Evolutionary conservation across 2,888 invertebrate species (phyloP), one percentile per base, ranked within the genome.

Genomic region (Drosophila affinis): DNA sequence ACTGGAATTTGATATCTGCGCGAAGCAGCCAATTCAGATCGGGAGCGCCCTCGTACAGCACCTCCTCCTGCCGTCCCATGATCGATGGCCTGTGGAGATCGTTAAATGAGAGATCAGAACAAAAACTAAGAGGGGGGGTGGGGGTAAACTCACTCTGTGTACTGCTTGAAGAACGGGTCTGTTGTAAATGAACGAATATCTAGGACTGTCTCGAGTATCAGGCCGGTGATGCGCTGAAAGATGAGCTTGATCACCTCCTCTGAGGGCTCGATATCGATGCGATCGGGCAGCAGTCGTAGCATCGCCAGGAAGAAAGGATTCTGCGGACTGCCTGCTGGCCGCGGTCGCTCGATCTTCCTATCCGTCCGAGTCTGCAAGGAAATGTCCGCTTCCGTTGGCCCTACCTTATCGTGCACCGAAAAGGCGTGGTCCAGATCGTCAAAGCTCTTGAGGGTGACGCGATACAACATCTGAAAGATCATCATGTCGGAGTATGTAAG

Each of bases 31-130:
- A 95, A 47, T 93, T 93, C 39, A 97, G 92, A 71, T 95, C 94
- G 0, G 97, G 97, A 0, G 97, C 94, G 32, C 93, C 93, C 2
- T 96, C 96, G 62, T 95, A 95, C 0, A 96, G 94, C 90, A 96
- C 94, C 49, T 96, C 95, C 79, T 97, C 96, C 87, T 95, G 94
- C 85, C 96, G 96, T 18, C 95, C 96, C 94, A 97, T 97, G 72
- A 98, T 96, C 18, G 95, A 94, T 0, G 97, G 97, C 67, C 96
- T 95, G 47, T 3, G 14, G 39, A n/a, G n/a, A 39, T 39, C 10
- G 18, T 56, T 2, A 17, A 45, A 24, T 27, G 2, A 1, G 9
- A 3, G 0, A 4, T 12, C 45, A 14, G 9, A 3, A 54, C 6
- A n/a, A 6, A 17, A 7, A n/a, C 9, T 7, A 29, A 29, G 29